Evolutionary conservation across 2,888 invertebrate species (phyloP).

Genomic region (Ectropis crepuscularia): DNA sequence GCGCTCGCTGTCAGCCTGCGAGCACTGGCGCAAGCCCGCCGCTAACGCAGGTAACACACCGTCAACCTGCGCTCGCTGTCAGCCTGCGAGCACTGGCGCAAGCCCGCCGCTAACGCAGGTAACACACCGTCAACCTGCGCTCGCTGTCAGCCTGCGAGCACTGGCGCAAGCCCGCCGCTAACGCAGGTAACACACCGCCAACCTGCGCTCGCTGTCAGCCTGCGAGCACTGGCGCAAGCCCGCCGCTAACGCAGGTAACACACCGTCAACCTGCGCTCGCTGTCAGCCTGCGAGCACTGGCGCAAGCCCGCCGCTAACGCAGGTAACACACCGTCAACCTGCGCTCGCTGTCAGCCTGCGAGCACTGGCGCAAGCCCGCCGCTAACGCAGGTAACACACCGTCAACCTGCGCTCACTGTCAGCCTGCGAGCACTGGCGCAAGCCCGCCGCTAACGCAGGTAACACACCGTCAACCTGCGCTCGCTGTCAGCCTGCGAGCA

Average conservation of each 20-base stretch:
- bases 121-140: conserved; percentile 96
- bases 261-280: conserved; percentile 96
- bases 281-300: conserved; percentile 94
- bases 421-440: conserved; percentile 92
- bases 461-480: conserved; percentile 96
- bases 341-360: conserved; percentile 93
- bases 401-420: conserved; percentile 95
- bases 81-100: conserved; percentile 92
- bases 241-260: too few species aligned
- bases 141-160: conserved; percentile 93
- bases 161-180: conserved; percentile 86
- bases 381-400: too few species aligned
- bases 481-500: conserved; percentile 93
- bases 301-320: conserved; percentile 51
- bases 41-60: too few species aligned
- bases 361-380: conserved; percentile 86
- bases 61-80: conserved; percentile 95
- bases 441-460: too few species aligned
- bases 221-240: conserved; percentile 90
- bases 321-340: conserved; percentile 98
- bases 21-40: conserved; percentile 86
- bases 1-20: conserved; percentile 93
- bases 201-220: conserved; percentile 92
- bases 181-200: too few species aligned
- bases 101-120: too few species aligned